phyloP scores from a whole-genome alignment of 2,797 vertebrate genomes.

The Pseudochaenichthys georgianus region DNA sequence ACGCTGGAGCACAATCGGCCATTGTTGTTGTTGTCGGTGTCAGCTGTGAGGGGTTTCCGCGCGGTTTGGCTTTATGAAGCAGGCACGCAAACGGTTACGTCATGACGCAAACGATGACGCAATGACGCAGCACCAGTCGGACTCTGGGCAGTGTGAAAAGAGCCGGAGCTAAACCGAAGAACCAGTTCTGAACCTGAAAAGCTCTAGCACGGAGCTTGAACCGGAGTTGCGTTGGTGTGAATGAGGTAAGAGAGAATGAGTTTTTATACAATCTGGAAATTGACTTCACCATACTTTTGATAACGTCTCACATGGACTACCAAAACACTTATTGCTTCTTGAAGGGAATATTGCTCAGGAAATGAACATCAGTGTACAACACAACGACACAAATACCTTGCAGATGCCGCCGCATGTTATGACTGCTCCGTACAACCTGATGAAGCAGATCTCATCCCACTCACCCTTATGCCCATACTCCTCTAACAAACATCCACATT shows the following conservation, averaged over 20 bases:
- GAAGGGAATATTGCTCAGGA: conserved; percentile 18
- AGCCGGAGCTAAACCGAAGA: no score
- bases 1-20: no score
- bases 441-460: conserved; percentile 23
- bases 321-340: conserved; percentile 25
- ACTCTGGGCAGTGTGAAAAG: no score
- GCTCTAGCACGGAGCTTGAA: no score
- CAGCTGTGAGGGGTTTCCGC: no score
- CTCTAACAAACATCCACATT: conserved; percentile 47
- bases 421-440: conserved; percentile 32
- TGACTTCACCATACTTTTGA: conserved; percentile 40
- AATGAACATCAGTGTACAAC: conserved; percentile 11
- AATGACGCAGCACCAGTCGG: no score
- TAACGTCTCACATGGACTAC: conserved; percentile 13
- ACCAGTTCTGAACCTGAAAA: no score
- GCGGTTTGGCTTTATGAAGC: no score
- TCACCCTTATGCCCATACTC: neutral
- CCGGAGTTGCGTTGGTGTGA: no score
- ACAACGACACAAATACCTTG: conserved; percentile 44
- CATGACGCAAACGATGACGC: no score
- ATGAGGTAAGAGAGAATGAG: neutral
- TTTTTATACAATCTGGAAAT: conserved; percentile 38
- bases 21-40: no score
- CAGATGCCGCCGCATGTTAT: conserved; percentile 44
- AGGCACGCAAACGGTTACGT: no score